Evolutionary conservation across 2,888 invertebrate genomes (phyloP).

Genomic region (Blastobasis lacticolella): DNA sequence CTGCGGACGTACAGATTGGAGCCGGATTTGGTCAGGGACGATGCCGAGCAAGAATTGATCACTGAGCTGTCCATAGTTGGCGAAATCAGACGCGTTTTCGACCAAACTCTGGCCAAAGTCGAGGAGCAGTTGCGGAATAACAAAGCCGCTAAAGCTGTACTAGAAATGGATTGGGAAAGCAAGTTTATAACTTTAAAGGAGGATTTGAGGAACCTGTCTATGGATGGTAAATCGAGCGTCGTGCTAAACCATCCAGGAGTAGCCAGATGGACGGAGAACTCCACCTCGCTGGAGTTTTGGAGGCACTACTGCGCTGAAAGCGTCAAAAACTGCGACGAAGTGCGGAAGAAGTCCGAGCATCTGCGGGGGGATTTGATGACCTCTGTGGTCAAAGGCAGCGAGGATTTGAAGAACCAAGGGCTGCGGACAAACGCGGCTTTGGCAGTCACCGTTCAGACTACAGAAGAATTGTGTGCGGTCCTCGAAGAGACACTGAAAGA

Average conservation of each 20-base stretch:
- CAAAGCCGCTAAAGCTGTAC: conserved; percentile 82
- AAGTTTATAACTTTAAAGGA: conserved; percentile 84
- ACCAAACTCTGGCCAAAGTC: conserved; percentile 77
- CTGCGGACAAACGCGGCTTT: conserved; percentile 86
- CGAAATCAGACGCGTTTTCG: conserved; percentile 78
- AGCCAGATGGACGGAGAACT: conserved; percentile 85
- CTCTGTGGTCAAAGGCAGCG: conserved; percentile 82
- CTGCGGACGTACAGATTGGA: conserved; percentile 80
- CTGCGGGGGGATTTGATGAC: conserved; percentile 80
- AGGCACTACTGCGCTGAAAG: conserved; percentile 86
- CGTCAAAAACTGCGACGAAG: conserved; percentile 82
- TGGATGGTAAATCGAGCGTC: conserved; percentile 79
- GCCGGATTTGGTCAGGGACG: conserved; percentile 84
- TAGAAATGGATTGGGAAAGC: conserved; percentile 94
- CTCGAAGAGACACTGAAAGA: conserved; percentile 81
- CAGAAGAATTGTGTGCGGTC: conserved; percentile 79
- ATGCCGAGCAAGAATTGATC: conserved; percentile 85
- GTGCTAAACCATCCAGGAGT: conserved; percentile 86
- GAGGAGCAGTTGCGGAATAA: conserved; percentile 82
- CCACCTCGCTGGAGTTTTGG: conserved; percentile 81
- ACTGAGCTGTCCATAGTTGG: conserved; percentile 84
- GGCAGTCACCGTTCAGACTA: conserved; percentile 80
- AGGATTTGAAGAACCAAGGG: conserved; percentile 88
- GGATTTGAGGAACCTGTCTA: conserved; percentile 78
- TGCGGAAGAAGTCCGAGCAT: conserved; percentile 80